Percentiles rank a stretch among this genome's conserved stretches.
Conservation (phyloP, 1,140 invertebrate genomes). For the Macrotrachela quadricornifera region DNA sequence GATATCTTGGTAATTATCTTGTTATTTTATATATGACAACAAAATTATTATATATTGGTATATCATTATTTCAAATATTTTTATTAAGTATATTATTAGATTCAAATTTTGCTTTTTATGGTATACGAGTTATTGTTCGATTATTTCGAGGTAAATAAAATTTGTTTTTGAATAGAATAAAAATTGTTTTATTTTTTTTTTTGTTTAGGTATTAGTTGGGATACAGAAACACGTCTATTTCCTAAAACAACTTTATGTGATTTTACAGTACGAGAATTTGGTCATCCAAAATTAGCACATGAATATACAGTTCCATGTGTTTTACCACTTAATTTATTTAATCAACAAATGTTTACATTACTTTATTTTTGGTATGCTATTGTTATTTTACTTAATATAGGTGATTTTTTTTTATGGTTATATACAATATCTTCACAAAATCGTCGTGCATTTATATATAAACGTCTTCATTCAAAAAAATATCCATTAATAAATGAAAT, state of each 20-base stretch:
- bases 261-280: constrained; percentile 8
- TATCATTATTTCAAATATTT: constrained; percentile 33
- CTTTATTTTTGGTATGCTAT: constrained; percentile 29
- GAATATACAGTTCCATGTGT: constrained; percentile 27
- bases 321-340: constrained; percentile 26
- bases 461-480: constrained; percentile 1
- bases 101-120: too few species aligned
- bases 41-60: constrained; percentile 32
- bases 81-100: constrained; percentile 33
- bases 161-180: too few species aligned
- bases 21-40: constrained; percentile 30
- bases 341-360: constrained; percentile 28
- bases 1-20: constrained; percentile 5
- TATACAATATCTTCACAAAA: constrained; percentile 4
- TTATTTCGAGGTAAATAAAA: too few species aligned
- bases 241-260: constrained; percentile 8
- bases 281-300: constrained; percentile 10
- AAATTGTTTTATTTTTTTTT: too few species aligned
- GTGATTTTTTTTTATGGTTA: constrained; percentile 3
- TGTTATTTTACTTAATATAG: constrained; percentile 10
- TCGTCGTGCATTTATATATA: not conserved
- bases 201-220: constrained; percentile 5
- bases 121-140: too few species aligned
- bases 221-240: constrained; percentile 3
- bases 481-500: not conserved